These are phyloP conservation scores for Hypomesus transpacificus DNA, from an alignment of 2,113 vertebrate species.

Conservation along the genomic window DNA sequence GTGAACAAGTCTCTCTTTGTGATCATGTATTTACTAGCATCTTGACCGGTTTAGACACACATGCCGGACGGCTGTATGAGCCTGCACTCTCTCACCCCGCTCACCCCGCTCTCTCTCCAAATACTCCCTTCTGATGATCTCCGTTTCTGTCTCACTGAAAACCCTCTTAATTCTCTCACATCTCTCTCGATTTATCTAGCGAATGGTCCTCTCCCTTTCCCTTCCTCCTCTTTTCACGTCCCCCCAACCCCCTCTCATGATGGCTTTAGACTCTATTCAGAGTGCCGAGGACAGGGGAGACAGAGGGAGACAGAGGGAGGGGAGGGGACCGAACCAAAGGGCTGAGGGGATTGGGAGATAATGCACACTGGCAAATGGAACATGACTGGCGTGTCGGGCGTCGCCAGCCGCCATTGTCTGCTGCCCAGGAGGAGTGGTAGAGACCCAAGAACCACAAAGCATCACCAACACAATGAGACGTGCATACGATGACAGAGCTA, in stretches of 20 bases:
- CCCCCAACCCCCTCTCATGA: slow-evolving; percentile 41
- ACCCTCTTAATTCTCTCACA: neutral
- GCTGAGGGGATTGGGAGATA: slow-evolving; percentile 58
- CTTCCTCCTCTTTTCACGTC: neutral
- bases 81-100: neutral
- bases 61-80: neutral
- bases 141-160: neutral
- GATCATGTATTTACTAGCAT: slow-evolving; percentile 96
- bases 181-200: neutral
- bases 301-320: slow-evolving; percentile 41
- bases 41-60: neutral
- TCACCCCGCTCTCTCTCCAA: neutral
- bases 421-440: slow-evolving; percentile 51
- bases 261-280: slow-evolving; percentile 78
- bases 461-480: slow-evolving; percentile 30
- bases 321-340: slow-evolving; percentile 61
- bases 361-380: slow-evolving; percentile 72
- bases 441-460: slow-evolving; percentile 52
- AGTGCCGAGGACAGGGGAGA: slow-evolving; percentile 57
- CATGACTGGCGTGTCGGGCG: slow-evolving; percentile 54
- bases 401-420: slow-evolving; percentile 60
- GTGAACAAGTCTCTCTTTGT: slow-evolving; percentile 83
- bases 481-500: slow-evolving; percentile 47
- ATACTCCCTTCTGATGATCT: neutral
- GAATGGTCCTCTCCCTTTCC: neutral